These are phyloP conservation scores for Australoheros facetus DNA, from an alignment of 2,797 vertebrate species.

Conservation along the genomic window DNA sequence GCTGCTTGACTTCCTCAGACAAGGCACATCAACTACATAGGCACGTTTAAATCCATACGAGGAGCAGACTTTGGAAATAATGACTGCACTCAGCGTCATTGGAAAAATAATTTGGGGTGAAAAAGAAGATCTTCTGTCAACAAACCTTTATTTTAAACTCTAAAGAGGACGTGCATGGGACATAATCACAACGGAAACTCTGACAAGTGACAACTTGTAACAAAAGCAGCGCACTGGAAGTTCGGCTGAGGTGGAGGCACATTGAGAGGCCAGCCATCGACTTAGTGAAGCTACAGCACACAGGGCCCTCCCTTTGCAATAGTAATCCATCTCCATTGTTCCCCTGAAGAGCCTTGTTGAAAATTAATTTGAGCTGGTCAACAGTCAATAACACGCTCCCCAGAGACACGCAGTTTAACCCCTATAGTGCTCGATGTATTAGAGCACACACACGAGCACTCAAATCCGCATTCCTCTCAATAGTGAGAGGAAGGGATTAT, in stretches of 20 bases:
- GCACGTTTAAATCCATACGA: slow-evolving; percentile 65
- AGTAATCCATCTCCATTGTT: slow-evolving; percentile 72
- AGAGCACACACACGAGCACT: slow-evolving; percentile 42
- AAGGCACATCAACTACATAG: slow-evolving; percentile 58
- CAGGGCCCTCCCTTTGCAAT: slow-evolving; percentile 43
- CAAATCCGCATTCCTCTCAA: slow-evolving; percentile 60
- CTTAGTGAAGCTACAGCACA: slow-evolving; percentile 51
- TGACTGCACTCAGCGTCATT: slow-evolving; percentile 46
- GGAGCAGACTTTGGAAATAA: slow-evolving; percentile 64
- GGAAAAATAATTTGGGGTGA: slow-evolving; percentile 21
- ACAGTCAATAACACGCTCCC: slow-evolving; percentile 80
- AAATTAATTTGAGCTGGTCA: slow-evolving; percentile 83
- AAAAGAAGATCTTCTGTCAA: slow-evolving; percentile 47
- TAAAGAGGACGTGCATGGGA: slow-evolving; percentile 6
- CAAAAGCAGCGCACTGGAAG: background rate
- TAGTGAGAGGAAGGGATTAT: slow-evolving; percentile 71
- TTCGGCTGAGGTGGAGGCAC: slow-evolving; percentile 19
- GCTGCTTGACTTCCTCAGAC: slow-evolving; percentile 68
- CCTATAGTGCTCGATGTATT: slow-evolving; percentile 46
- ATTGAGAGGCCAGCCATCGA: slow-evolving; percentile 50
- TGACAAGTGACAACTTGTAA: slow-evolving; percentile 2
- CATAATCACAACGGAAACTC: background rate
- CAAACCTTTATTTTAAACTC: slow-evolving; percentile 37
- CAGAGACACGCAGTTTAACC: slow-evolving; percentile 67
- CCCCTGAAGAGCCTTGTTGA: slow-evolving; percentile 79